These are phyloP conservation scores for Chironomus tepperi DNA, from an alignment of 1,140 invertebrate genomes.

Conservation along the genomic window DNA sequence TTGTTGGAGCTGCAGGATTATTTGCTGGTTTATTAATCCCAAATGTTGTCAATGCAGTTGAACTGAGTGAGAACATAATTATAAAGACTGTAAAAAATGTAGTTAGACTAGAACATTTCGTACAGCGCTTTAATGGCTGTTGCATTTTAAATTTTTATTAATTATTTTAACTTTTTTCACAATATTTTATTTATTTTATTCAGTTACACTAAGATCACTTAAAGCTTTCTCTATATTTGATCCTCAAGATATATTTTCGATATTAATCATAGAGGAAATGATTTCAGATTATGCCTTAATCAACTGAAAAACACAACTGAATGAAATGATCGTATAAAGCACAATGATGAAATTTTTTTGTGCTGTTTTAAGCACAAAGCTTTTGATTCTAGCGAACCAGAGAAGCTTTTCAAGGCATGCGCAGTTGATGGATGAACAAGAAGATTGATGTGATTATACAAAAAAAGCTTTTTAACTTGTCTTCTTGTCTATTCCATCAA, in stretches of 20 bases:
- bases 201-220: not conserved
- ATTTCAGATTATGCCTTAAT: too few relatives aligned
- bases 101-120: constrained; percentile 39
- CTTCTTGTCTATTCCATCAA: too few relatives aligned
- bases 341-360: constrained; percentile 20
- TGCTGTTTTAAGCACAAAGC: not conserved
- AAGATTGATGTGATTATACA: not conserved
- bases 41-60: constrained; percentile 56
- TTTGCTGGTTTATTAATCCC: constrained; percentile 52
- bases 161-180: constrained; percentile 20
- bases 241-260: not conserved
- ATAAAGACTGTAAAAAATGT: constrained; percentile 40
- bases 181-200: constrained; percentile 2
- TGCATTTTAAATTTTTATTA: constrained; percentile 32
- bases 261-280: too few relatives aligned
- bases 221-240: too few relatives aligned
- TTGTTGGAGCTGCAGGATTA: constrained; percentile 45
- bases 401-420: constrained; percentile 3
- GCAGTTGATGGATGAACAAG: not conserved
- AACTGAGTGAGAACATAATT: constrained; percentile 40
- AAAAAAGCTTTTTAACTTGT: not conserved
- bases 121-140: constrained; percentile 37
- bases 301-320: not conserved
- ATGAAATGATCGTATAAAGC: not conserved
- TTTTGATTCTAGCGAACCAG: constrained; percentile 3